Evolutionary conservation across 2,113 vertebrate genomes (phyloP).

Genomic region (Hydrolagus affinis): DNA sequence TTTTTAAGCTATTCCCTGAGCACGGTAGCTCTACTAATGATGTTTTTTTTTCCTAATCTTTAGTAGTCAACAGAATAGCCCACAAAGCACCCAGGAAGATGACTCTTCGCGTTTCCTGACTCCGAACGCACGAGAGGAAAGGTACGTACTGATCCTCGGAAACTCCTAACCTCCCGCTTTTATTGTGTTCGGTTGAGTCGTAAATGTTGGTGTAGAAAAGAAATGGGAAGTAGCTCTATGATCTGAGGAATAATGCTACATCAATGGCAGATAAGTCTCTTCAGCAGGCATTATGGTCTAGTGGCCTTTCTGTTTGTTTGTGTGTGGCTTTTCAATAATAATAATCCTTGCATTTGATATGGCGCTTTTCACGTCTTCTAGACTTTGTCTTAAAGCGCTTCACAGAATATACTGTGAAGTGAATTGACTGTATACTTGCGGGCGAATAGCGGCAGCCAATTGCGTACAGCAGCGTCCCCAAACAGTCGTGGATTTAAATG

Average conservation of each 20-base stretch:
- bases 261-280: background rate
- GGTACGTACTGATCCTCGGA: slow-evolving; percentile 48
- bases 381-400: too few relatives aligned
- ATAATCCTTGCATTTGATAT: too few relatives aligned
- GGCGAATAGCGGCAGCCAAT: too few relatives aligned
- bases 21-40: background rate
- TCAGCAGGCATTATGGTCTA: too few relatives aligned
- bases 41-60: slow-evolving; percentile 17
- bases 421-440: too few relatives aligned
- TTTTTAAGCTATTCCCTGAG: background rate
- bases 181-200: background rate
- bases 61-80: slow-evolving; percentile 81
- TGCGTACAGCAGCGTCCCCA: too few relatives aligned
- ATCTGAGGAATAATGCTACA: background rate
- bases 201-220: too few relatives aligned
- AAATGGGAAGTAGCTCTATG: background rate
- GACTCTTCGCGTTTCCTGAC: slow-evolving; percentile 74
- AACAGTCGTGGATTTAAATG: too few relatives aligned
- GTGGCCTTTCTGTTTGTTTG: background rate
- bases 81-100: slow-evolving; percentile 83
- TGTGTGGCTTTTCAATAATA: too few relatives aligned
- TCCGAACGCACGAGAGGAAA: slow-evolving; percentile 62
- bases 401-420: too few relatives aligned
- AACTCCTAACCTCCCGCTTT: too few relatives aligned
- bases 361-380: too few relatives aligned